Percentiles rank a stretch among this genome's conserved stretches.
Conservation (phyloP, 2,888 invertebrate genomes). For the Papilio gigon region DNA sequence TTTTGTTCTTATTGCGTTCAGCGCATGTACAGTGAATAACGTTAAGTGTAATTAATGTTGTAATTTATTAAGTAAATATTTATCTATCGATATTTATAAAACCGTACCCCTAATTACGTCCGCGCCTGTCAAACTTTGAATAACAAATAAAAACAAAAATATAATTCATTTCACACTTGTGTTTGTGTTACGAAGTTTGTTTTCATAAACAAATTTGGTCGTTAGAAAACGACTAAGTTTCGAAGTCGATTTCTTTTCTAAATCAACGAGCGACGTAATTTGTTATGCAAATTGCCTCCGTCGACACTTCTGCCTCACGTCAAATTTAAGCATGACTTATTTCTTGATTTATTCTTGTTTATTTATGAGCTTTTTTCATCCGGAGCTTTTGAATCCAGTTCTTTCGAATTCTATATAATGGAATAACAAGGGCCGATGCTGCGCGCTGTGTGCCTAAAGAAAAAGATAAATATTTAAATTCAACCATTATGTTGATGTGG, state of each 20-base stretch:
- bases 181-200: conserved; percentile 44
- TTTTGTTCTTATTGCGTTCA: not conserved
- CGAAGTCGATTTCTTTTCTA: conserved; percentile 46
- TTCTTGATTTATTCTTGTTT: conserved; percentile 44
- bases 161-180: conserved; percentile 35
- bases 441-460: conserved; percentile 25
- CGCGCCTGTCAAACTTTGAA: conserved; percentile 14
- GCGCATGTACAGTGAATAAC: not conserved
- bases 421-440: conserved; percentile 32
- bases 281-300: conserved; percentile 50
- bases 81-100: not conserved
- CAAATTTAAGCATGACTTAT: conserved; percentile 48
- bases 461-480: conserved; percentile 41
- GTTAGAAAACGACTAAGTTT: conserved; percentile 47
- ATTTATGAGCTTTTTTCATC: conserved; percentile 39
- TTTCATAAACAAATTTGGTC: conserved; percentile 50
- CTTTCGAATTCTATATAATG: conserved; percentile 36
- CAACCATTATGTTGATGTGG: conserved; percentile 40
- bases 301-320: conserved; percentile 50
- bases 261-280: conserved; percentile 51
- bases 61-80: not conserved
- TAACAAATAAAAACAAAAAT: conserved; percentile 29
- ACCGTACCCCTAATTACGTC: not conserved
- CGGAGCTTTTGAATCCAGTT: conserved; percentile 26
- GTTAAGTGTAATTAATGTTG: not conserved